These are phyloP conservation scores for Octopus sinensis DNA, from an alignment of 1,140 invertebrate species.

Conservation along the genomic window DNA sequence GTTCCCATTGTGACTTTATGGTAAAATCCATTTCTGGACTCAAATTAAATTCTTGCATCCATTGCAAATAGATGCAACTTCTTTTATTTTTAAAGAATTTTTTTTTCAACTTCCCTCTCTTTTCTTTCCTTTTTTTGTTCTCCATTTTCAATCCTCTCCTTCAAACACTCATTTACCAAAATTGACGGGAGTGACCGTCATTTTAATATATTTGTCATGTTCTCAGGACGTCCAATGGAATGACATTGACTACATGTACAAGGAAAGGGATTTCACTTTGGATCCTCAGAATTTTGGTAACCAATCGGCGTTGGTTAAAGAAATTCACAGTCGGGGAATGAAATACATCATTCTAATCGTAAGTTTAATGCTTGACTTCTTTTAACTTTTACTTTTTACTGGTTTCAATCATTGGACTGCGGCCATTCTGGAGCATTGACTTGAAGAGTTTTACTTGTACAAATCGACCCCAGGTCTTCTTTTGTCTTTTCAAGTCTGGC, in stretches of 20 bases:
- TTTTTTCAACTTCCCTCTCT: not conserved
- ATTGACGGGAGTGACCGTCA: not conserved
- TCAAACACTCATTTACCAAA: too few species aligned
- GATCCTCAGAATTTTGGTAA: slow-evolving; percentile 35
- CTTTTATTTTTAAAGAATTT: not conserved
- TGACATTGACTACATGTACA: slow-evolving; percentile 55
- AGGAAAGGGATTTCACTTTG: slow-evolving; percentile 48
- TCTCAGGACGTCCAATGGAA: slow-evolving; percentile 52
- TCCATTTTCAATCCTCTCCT: too few species aligned
- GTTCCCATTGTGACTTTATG: too few species aligned
- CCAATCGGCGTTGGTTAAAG: slow-evolving; percentile 40
- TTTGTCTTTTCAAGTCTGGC: too few species aligned
- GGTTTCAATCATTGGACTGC: too few species aligned
- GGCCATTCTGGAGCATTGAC: too few species aligned
- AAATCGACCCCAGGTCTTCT: too few species aligned
- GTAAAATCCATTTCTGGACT: too few species aligned
- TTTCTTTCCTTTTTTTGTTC: not conserved
- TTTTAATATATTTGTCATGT: not conserved
- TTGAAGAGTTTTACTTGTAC: too few species aligned
- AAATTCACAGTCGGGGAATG: slow-evolving; percentile 47
- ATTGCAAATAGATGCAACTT: too few species aligned
- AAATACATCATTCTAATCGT: slow-evolving; percentile 53
- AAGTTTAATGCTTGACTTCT: slow-evolving; percentile 16
- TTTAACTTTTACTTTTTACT: too few species aligned
- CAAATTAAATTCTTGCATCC: too few species aligned